Evolutionary conservation across 2,113 vertebrate genomes (phyloP).

Genomic region (Vulpes lagopus): DNA sequence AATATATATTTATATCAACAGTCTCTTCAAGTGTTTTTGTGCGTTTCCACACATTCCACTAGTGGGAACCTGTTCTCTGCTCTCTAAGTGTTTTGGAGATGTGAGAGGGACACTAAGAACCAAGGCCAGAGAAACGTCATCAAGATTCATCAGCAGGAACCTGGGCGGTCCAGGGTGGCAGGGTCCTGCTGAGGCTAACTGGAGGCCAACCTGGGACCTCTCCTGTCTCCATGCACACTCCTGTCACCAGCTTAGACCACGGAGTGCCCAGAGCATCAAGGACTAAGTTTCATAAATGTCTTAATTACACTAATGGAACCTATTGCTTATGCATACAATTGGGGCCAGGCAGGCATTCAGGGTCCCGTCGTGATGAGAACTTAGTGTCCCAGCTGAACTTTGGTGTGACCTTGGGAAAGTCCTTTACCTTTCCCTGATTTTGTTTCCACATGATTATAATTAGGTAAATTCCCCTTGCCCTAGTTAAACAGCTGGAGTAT

Average conservation of each 20-base stretch:
- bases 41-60: neutral
- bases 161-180: rapidly evolving
- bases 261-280: neutral
- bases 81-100: neutral
- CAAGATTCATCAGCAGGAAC: neutral
- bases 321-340: neutral
- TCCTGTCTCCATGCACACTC: neutral
- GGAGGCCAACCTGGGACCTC: neutral
- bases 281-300: neutral
- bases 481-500: neutral
- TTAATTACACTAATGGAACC: neutral
- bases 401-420: neutral
- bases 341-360: neutral
- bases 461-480: neutral
- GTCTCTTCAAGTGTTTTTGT: neutral
- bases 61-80: neutral
- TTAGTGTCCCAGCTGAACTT: neutral
- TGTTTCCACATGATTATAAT: neutral
- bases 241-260: neutral
- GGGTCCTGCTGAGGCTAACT: neutral
- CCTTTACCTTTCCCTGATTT: neutral
- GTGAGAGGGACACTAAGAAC: neutral
- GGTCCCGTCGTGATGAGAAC: neutral
- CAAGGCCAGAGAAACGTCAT: neutral
- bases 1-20: neutral